These are phyloP conservation scores for Neosilurus mollespiculum DNA, from an alignment of 2,797 vertebrate species.

Conservation along the genomic window DNA sequence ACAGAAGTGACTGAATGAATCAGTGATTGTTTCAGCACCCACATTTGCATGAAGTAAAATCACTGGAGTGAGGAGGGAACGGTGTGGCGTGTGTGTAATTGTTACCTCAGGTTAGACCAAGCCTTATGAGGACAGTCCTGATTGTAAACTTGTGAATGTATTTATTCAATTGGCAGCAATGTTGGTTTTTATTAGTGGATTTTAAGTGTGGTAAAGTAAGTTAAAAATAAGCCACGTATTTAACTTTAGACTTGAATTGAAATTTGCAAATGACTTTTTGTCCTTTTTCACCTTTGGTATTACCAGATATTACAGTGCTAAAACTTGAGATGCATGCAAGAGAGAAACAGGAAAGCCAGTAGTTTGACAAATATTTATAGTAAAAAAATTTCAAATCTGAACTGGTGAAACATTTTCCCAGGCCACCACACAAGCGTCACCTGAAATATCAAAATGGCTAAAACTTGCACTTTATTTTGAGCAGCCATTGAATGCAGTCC, in stretches of 20 bases:
- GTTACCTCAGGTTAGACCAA: background rate
- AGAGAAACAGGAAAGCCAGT: background rate
- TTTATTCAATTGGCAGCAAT: background rate
- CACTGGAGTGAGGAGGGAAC: background rate
- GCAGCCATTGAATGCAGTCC: background rate
- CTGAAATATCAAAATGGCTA: background rate
- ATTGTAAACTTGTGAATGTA: background rate
- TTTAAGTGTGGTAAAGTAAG: background rate
- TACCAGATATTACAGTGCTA: background rate
- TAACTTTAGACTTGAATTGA: background rate
- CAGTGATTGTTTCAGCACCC: background rate
- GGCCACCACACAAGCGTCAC: background rate
- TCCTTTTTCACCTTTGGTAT: background rate
- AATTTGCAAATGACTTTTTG: background rate
- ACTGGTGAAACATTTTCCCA: background rate
- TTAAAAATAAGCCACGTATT: background rate
- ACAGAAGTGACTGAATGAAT: background rate
- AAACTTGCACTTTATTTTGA: background rate
- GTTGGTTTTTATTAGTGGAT: background rate
- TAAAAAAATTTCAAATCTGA: background rate
- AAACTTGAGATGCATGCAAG: background rate
- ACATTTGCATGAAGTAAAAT: background rate
- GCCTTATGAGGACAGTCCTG: background rate
- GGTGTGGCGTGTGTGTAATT: too few species aligned
- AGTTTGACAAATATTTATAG: background rate